Percentiles rank a stretch among this genome's conserved stretches.
Evolutionary conservation across 2,888 invertebrate species (phyloP).

Genomic region (Hipparchia sbordonii): DNA sequence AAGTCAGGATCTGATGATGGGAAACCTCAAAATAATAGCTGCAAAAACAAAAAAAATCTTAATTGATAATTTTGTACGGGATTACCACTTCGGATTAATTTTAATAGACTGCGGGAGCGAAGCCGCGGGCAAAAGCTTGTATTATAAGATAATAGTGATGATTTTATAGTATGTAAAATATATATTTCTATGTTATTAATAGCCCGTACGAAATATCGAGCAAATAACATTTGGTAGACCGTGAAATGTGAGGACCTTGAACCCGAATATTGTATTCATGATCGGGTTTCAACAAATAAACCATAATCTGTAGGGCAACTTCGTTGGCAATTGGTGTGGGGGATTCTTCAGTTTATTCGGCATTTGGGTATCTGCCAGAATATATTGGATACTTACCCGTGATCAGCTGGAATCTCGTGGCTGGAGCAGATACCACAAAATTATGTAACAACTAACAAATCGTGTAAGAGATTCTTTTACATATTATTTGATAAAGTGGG

Average conservation of each 20-base stretch:
- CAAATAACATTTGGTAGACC: neutral
- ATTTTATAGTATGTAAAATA: too few species aligned
- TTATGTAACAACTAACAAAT: neutral
- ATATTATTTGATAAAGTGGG: neutral
- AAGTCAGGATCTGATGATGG: too few species aligned
- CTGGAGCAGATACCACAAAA: constrained; percentile 6
- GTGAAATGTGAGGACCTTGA: constrained; percentile 3
- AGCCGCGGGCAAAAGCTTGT: too few species aligned
- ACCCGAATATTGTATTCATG: constrained; percentile 3
- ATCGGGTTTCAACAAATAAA: constrained; percentile 3
- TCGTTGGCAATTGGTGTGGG: neutral
- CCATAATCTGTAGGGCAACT: neutral
- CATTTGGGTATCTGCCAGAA: constrained; percentile 10
- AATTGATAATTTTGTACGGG: too few species aligned
- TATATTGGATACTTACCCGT: constrained; percentile 1
- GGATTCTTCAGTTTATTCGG: neutral
- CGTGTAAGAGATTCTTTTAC: neutral
- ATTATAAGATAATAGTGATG: too few species aligned
- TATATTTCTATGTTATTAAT: neutral
- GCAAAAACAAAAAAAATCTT: too few species aligned
- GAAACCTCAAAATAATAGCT: too few species aligned
- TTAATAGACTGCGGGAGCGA: too few species aligned
- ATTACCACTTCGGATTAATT: too few species aligned
- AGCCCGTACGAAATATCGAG: neutral
- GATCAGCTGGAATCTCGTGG: neutral